Base-by-base conservation (phyloP, 2,888 invertebrate species). In the Hyppa rectilinea region DNA sequence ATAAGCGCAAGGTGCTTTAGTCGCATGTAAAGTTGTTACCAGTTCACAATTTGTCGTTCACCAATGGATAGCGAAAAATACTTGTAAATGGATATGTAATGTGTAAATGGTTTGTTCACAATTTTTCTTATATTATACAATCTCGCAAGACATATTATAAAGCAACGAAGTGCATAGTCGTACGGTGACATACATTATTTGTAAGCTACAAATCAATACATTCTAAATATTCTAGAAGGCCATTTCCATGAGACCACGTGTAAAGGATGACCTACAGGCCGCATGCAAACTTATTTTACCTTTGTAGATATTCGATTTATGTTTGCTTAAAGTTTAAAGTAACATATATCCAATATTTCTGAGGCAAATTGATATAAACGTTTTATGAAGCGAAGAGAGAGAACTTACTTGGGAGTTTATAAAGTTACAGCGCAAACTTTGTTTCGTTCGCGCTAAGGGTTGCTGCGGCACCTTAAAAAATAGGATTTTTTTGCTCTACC, bases 351-450 rank as follows among this genome's bases (percentile, higher is more conserved):
- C 87, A 91, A 91, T 92, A 91, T 88, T 87, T 91, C 87, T 85
- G 87, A 88, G 84, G 85, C 84, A 91, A 92, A 92, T 91, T 91
- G 90, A 91, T 90, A 90, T 88, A 90, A 92, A 89, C 87, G 87
- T 87, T 87, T 85, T 81, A 86, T 87, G 87, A 84, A 85, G 84
- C 80, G 85, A 83, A 84, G 85, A 87, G 87, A 87, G 85, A 76
- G 84, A 91, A 90, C 87, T 91, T 87, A 65, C 81, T 81, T 70
- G 67, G 83, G 86, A 79, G 67, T 89, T 87, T 87, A 88, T 84
- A 72, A 89, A 91, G 89, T 92, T 90, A 90, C 87, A 90, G 84
- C 70, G 79, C 60, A 79, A 92, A 91, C 87, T 90, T 89, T 80
- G 87, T 85, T 85, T 83, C 61, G 76, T 82, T 78, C 85, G 78